These are phyloP conservation scores for Brachionus asplanchnoidis DNA, from an alignment of 1,140 invertebrate species.

Conservation along the genomic window DNA sequence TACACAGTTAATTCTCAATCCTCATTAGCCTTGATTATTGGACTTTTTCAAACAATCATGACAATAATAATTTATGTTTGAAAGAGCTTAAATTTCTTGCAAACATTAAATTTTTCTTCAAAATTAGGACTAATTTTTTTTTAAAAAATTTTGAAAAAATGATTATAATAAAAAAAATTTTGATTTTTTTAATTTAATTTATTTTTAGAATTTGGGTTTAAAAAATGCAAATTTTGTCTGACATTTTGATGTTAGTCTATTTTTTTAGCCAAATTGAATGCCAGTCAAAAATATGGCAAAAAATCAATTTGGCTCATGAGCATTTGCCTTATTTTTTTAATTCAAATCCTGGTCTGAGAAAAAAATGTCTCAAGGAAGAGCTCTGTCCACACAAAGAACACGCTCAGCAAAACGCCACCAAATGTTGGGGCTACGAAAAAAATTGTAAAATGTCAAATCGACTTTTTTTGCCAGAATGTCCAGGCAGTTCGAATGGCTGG, in stretches of 20 bases:
- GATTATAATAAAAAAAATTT: not conserved
- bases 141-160: not conserved
- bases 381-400: constrained; percentile 67
- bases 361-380: constrained; percentile 63
- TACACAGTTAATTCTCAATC: not conserved
- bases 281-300: constrained; percentile 42
- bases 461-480: constrained; percentile 72
- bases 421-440: constrained; percentile 79
- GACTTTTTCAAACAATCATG: not conserved
- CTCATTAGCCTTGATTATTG: not conserved
- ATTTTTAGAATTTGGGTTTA: not conserved
- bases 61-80: not conserved
- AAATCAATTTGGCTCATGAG: constrained; percentile 64
- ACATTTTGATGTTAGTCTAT: not conserved
- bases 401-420: not conserved
- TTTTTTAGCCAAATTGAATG: not conserved
- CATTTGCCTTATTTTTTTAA: constrained; percentile 75
- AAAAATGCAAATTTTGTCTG: not conserved
- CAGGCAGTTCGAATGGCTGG: constrained; percentile 74
- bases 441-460: constrained; percentile 64
- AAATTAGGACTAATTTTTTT: not conserved
- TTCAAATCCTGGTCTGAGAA: constrained; percentile 64
- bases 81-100: not conserved
- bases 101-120: not conserved
- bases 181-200: not conserved